phyloP scores from a whole-genome alignment of 2,888 invertebrate genomes.

The Adelognathus sp. region DNA sequence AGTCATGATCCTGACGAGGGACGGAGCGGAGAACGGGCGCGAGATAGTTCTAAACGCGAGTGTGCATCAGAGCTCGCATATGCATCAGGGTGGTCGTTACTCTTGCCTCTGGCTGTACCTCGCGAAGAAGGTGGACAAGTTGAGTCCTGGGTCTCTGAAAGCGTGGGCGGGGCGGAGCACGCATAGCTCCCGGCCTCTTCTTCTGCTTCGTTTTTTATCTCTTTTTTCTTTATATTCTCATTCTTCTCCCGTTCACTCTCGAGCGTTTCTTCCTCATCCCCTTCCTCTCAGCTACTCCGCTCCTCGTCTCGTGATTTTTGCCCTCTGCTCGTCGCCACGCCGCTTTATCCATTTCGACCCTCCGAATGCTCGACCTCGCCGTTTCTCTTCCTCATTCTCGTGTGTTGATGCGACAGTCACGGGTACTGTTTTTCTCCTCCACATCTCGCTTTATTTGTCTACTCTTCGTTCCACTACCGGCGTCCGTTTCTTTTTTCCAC shows the following conservation, averaged over 20 bases:
- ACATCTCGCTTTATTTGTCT: slow-evolving; percentile 70
- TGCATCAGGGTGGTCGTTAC: slow-evolving; percentile 68
- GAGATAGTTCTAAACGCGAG: slow-evolving; percentile 54
- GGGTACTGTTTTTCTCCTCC: slow-evolving; percentile 47
- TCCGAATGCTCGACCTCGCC: slow-evolving; percentile 21
- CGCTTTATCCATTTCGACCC: slow-evolving; percentile 46
- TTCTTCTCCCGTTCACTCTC: slow-evolving; percentile 61
- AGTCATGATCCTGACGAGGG: slow-evolving; percentile 49
- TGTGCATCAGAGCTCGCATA: slow-evolving; percentile 38
- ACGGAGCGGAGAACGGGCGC: slow-evolving; percentile 13
- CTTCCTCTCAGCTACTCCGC: slow-evolving; percentile 31
- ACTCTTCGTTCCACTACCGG: slow-evolving; percentile 70
- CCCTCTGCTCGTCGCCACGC: slow-evolving; percentile 18
- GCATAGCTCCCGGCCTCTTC: slow-evolving; percentile 79
- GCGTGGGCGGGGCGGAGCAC: slow-evolving; percentile 81
- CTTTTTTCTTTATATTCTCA: slow-evolving; percentile 63
- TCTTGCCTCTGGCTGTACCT: slow-evolving; percentile 77
- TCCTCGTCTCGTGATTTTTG: slow-evolving; percentile 49
- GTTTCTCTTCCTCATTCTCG: slow-evolving; percentile 39
- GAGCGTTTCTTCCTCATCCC: slow-evolving; percentile 55
- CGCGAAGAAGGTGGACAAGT: slow-evolving; percentile 80
- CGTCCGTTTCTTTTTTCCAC: slow-evolving; percentile 59
- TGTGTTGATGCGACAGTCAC: slow-evolving; percentile 45
- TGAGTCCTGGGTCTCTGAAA: slow-evolving; percentile 79
- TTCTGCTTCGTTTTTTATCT: slow-evolving; percentile 32